Evolutionary conservation across 1,140 invertebrate species (phyloP).

Genomic region (Dolichoris vasculosae): DNA sequence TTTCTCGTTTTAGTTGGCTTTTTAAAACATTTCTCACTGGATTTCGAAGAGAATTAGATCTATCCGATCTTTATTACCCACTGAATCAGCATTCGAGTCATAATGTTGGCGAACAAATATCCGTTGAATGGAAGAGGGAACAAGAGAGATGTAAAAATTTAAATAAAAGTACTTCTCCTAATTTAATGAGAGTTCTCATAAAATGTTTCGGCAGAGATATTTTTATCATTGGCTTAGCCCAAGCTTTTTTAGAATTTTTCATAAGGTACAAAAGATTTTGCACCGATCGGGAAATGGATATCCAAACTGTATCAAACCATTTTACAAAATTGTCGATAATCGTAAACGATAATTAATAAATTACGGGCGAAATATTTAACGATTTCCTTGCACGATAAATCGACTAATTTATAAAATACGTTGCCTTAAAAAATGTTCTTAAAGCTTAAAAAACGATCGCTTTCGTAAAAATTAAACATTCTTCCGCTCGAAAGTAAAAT

Average conservation of each 20-base stretch:
- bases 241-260: slow-evolving; percentile 75
- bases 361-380: no score
- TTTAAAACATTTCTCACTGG: slow-evolving; percentile 75
- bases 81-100: slow-evolving; percentile 77
- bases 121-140: slow-evolving; percentile 76
- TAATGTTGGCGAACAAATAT: slow-evolving; percentile 76
- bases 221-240: slow-evolving; percentile 71
- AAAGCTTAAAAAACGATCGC: no score
- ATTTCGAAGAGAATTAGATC: slow-evolving; percentile 77
- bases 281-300: neutral
- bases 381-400: no score
- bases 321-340: neutral
- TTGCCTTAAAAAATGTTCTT: no score
- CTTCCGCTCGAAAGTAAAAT: no score
- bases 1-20: slow-evolving; percentile 75
- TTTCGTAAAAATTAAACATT: no score
- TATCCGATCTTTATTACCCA: slow-evolving; percentile 78
- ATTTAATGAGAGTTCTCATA: slow-evolving; percentile 70
- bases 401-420: no score
- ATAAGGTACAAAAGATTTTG: slow-evolving; percentile 66
- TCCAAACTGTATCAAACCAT: neutral
- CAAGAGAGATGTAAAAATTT: slow-evolving; percentile 52
- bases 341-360: no score
- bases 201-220: slow-evolving; percentile 73
- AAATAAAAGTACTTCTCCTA: slow-evolving; percentile 61